phyloP scores from a whole-genome alignment of 2,797 vertebrate genomes.

The Arrhamphus sclerolepis region DNA sequence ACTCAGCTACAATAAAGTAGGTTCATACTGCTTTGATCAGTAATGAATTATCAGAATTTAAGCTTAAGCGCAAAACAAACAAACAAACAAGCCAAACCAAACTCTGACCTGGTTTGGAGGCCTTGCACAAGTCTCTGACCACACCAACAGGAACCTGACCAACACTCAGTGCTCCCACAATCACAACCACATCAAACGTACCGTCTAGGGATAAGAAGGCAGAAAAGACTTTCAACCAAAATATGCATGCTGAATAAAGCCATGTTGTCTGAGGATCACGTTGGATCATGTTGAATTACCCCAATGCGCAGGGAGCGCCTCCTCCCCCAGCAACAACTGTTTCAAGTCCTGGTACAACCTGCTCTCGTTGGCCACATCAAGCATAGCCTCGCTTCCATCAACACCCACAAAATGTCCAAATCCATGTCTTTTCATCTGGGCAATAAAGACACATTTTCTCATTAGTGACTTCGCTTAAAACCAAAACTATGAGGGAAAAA shows the following conservation, averaged over 20 bases:
- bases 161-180: slow-evolving; percentile 85
- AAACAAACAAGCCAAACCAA: not conserved
- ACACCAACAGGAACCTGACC: slow-evolving; percentile 81
- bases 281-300: no score
- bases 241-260: not conserved
- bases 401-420: slow-evolving; percentile 87
- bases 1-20: not conserved
- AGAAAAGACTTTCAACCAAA: not conserved
- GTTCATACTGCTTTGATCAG: not conserved
- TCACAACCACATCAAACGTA: slow-evolving; percentile 84
- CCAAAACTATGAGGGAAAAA: no score
- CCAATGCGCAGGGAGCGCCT: slow-evolving; percentile 77
- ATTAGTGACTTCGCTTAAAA: slow-evolving; percentile 10
- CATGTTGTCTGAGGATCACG: no score
- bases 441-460: slow-evolving; percentile 17
- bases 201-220: slow-evolving; percentile 50
- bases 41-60: not conserved
- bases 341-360: slow-evolving; percentile 83
- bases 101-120: slow-evolving; percentile 84
- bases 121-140: slow-evolving; percentile 82
- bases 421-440: slow-evolving; percentile 84
- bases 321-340: slow-evolving; percentile 81
- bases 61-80: not conserved
- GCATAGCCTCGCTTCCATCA: slow-evolving; percentile 88
- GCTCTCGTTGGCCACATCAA: slow-evolving; percentile 77